Percentiles rank a stretch among this genome's conserved stretches.
These are phyloP conservation scores for Ctenopoma kingsleyae DNA, from an alignment of 2,797 vertebrate species.

Conservation along the genomic window DNA sequence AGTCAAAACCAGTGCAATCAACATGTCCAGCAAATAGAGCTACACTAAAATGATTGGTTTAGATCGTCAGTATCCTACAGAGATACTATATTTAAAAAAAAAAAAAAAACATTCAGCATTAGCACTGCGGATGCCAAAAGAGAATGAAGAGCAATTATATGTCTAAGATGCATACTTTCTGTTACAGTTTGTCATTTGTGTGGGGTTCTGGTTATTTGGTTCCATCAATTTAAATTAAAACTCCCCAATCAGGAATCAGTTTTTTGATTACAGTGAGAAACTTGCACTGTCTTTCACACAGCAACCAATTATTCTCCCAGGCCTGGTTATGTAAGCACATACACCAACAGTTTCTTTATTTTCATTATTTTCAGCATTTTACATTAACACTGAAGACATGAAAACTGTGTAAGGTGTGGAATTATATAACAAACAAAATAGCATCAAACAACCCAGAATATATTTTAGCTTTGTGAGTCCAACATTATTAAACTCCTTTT, in stretches of 20 bases:
- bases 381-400: too few species aligned
- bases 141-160: conserved; percentile 5
- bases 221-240: conserved; percentile 19
- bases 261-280: conserved; percentile 23
- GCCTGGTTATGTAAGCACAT: conserved; percentile 40
- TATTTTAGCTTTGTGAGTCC: too few species aligned
- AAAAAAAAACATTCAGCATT: conserved; percentile 22
- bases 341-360: conserved; percentile 8
- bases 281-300: conserved; percentile 37
- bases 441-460: too few species aligned
- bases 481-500: too few species aligned
- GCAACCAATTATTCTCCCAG: conserved; percentile 47
- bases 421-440: too few species aligned
- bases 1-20: conserved; percentile 68
- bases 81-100: conserved; percentile 31
- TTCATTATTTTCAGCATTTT: too few species aligned
- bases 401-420: too few species aligned
- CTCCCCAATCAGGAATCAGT: conserved; percentile 6
- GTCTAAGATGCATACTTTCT: neutral
- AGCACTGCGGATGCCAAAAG: conserved; percentile 7
- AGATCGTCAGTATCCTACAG: conserved; percentile 38
- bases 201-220: conserved; percentile 20
- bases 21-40: conserved; percentile 45
- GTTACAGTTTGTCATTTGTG: conserved; percentile 8
- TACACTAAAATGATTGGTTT: conserved; percentile 55